Conservation (phyloP, 2,113 vertebrate species). For the Dasyprocta punctata region DNA sequence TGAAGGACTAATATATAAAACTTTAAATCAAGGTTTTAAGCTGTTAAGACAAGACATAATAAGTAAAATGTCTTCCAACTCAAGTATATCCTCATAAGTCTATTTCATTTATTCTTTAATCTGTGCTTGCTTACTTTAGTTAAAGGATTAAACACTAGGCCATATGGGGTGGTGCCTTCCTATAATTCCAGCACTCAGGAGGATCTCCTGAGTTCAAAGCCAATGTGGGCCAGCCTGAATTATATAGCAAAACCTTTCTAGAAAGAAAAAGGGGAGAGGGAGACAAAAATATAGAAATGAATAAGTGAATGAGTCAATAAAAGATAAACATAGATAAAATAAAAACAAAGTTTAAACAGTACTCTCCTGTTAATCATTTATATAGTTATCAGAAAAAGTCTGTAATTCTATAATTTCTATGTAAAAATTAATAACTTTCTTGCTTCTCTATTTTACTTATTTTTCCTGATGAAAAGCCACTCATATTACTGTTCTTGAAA, state of each 20-base stretch:
- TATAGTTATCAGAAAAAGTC: neutral
- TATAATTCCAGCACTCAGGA: neutral
- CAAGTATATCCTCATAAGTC: neutral
- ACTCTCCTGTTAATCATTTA: constrained; percentile 20
- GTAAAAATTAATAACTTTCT: neutral
- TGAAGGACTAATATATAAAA: neutral
- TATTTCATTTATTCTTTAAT: neutral
- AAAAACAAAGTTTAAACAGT: neutral
- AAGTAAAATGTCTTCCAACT: neutral
- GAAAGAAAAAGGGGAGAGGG: no score
- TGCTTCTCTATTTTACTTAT: neutral
- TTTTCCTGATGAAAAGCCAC: neutral
- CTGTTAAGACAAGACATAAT: neutral
- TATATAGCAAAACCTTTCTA: neutral
- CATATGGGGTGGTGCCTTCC: neutral
- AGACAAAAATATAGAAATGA: neutral
- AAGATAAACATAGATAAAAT: neutral
- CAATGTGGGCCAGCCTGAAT: neutral
- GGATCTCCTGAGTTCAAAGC: neutral
- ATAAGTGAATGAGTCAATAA: neutral
- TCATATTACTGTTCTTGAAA: neutral
- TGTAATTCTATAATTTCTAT: constrained; percentile 27
- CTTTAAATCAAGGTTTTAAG: neutral
- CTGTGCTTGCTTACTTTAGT: neutral
- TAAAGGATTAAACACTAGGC: neutral